Percentiles rank a stretch among this genome's conserved stretches.
phyloP scores from a whole-genome alignment of 2,888 invertebrate genomes.

The Lepeophtheirus nordmannii region DNA sequence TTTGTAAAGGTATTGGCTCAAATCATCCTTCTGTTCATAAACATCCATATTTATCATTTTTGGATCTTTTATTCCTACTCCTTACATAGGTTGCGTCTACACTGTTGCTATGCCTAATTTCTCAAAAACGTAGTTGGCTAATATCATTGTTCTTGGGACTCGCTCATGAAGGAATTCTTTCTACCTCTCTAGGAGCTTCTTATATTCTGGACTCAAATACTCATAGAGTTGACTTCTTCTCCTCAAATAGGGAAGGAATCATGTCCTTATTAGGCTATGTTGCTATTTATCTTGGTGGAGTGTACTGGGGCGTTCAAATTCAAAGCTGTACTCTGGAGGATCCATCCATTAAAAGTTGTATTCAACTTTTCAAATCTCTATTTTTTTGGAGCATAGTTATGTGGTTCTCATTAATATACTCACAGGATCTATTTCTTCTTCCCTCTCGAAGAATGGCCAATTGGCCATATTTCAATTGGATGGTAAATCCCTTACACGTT shows the following conservation, averaged over 20 bases:
- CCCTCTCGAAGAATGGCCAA: conserved; percentile 66
- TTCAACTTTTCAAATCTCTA: conserved; percentile 14
- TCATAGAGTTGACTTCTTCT: neutral
- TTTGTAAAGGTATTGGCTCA: conserved; percentile 46
- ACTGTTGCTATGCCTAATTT: neutral
- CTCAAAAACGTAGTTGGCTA: neutral
- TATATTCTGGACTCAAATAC: neutral
- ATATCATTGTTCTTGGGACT: neutral
- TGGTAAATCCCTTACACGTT: conserved; percentile 37
- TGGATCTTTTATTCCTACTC: neutral
- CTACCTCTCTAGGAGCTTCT: neutral
- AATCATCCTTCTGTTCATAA: neutral
- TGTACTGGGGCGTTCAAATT: conserved; percentile 33
- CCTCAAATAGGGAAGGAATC: conserved; percentile 39
- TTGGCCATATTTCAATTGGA: conserved; percentile 60
- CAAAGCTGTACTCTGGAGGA: neutral
- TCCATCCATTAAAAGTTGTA: neutral
- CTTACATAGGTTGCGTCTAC: neutral
- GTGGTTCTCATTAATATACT: conserved; percentile 28
- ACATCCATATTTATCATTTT: neutral
- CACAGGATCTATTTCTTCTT: conserved; percentile 31
- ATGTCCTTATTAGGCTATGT: conserved; percentile 69
- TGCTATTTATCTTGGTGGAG: conserved; percentile 60
- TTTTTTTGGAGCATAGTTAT: conserved; percentile 34
- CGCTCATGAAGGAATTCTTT: neutral